These are phyloP conservation scores for Elanus axillaris DNA, from an alignment of 2,113 vertebrate genomes.

Conservation along the genomic window DNA sequence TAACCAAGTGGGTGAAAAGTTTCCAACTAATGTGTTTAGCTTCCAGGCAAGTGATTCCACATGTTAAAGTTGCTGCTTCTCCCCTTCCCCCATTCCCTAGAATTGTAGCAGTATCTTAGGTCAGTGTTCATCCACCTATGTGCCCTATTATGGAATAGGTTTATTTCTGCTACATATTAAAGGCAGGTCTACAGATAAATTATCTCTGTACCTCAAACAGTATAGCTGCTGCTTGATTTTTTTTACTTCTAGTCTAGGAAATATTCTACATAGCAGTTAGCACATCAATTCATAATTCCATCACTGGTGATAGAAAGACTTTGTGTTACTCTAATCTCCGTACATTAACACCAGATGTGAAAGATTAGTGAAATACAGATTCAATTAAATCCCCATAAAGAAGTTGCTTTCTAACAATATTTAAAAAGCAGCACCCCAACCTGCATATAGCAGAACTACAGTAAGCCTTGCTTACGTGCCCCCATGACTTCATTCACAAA, in stretches of 20 bases:
- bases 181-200: neutral
- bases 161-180: neutral
- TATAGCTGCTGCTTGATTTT: neutral
- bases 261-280: neutral
- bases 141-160: neutral
- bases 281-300: neutral
- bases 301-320: neutral
- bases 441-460: neutral
- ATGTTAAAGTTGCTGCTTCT: neutral
- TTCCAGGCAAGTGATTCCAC: conserved; percentile 11
- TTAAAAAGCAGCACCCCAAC: neutral
- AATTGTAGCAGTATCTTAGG: neutral
- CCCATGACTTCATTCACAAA: neutral
- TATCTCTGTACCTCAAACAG: neutral
- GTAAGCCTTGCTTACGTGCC: neutral
- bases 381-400: neutral
- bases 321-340: neutral
- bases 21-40: neutral
- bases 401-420: neutral
- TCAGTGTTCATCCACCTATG: neutral
- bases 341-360: neutral
- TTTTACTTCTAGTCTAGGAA: neutral
- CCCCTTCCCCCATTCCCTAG: neutral
- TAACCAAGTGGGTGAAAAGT: conserved; percentile 10
- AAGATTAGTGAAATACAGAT: neutral